phyloP scores from a whole-genome alignment of 2,888 invertebrate genomes.

The Eledone cirrhosa region DNA sequence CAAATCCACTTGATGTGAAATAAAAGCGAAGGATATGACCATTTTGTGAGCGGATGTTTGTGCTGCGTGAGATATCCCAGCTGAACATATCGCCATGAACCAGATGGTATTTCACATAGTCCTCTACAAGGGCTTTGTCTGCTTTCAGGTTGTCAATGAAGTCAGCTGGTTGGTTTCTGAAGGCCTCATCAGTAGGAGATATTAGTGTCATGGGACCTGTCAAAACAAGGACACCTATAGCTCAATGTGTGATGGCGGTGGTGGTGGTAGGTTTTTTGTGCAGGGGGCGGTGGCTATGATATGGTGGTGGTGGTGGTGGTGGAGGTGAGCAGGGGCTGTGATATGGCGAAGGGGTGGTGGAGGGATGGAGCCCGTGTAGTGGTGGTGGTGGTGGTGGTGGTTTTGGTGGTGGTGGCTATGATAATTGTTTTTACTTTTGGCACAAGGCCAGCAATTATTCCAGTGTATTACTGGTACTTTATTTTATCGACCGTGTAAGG shows the following conservation, averaged over 20 bases:
- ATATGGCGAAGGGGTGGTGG: not conserved
- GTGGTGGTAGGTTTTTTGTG: not conserved
- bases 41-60: constrained; percentile 39
- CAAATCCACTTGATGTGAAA: constrained; percentile 23
- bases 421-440: too few species aligned
- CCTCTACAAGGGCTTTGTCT: constrained; percentile 38
- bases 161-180: constrained; percentile 40
- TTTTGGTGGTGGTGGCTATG: too few species aligned
- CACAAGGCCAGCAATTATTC: too few species aligned
- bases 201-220: constrained; percentile 51
- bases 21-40: constrained; percentile 45
- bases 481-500: too few species aligned
- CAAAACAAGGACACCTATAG: not conserved
- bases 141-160: constrained; percentile 37
- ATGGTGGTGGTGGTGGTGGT: not conserved
- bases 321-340: not conserved
- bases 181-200: constrained; percentile 46
- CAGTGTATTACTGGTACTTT: too few species aligned
- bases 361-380: too few species aligned
- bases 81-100: constrained; percentile 44
- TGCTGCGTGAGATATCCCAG: constrained; percentile 42
- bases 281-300: not conserved
- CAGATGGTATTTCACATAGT: constrained; percentile 47
- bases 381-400: too few species aligned
- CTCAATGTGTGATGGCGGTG: too few species aligned